phyloP scores from a whole-genome alignment of 2,888 invertebrate genomes.

The Acanthococcus lagerstroemiae region DNA sequence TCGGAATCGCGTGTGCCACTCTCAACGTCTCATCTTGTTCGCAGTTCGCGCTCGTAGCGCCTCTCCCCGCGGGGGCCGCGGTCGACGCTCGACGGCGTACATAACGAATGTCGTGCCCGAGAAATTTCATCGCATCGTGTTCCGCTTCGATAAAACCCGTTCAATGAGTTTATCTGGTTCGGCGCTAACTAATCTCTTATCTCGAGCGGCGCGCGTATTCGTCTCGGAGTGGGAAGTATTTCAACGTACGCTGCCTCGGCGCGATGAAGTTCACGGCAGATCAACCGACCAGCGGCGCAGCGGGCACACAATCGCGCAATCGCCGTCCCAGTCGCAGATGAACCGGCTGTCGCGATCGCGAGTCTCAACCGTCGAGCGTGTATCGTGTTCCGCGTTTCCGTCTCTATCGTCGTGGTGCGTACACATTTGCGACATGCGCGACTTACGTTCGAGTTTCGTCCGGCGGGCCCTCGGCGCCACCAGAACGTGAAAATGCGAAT shows the following conservation, averaged over 20 bases:
- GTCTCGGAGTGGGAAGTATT: not conserved
- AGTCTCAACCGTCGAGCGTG: slow-evolving; percentile 2
- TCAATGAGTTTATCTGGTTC: not conserved
- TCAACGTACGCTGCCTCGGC: not conserved
- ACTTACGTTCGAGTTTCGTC: not conserved
- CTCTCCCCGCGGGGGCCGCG: too few species aligned
- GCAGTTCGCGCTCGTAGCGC: too few species aligned
- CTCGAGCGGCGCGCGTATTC: not conserved
- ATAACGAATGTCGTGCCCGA: too few species aligned
- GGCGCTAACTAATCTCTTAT: slow-evolving; percentile 18
- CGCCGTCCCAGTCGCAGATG: slow-evolving; percentile 22
- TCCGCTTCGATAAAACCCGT: slow-evolving; percentile 6
- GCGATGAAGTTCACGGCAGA: slow-evolving; percentile 19
- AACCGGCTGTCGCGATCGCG: slow-evolving; percentile 13
- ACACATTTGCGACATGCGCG: not conserved
- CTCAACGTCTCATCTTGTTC: too few species aligned
- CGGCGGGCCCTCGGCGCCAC: not conserved
- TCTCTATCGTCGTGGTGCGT: not conserved
- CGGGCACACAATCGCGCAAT: too few species aligned
- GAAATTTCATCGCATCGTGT: too few species aligned
- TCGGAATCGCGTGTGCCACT: too few species aligned
- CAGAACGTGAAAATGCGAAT: not conserved
- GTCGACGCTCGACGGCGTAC: too few species aligned
- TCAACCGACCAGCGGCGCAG: not conserved
- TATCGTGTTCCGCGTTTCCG: too few species aligned